Base-by-base conservation (phyloP, 2,888 invertebrate genomes). In the Boloria euphrosyne region DNA sequence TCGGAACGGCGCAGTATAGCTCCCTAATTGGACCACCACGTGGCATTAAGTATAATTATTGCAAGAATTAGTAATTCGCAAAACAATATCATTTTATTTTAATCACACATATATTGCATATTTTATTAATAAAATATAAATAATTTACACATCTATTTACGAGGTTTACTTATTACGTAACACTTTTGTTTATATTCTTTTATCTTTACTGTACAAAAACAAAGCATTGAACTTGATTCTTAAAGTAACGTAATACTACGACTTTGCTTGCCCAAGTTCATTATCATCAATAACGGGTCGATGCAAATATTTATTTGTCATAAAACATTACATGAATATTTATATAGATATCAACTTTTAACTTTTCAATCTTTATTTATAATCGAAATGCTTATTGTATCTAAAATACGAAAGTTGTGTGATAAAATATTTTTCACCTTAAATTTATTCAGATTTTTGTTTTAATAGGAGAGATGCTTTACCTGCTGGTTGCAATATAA, bases 1-100 rank as follows among this genome's bases (percentile, higher is more conserved):
- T 46, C 50, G 60, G 67, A 62, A 67, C 69, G 72, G 65, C 72
- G 72, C 68, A 72, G 69, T 71, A 53, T 31, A 44, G 27, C 58
- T 52, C 46, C 51, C 62, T 67, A 69, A 67, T 69, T 65, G 59
- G 65, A 62, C 17, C 62, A 69, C 58, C 69, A 59, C 69, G 72
- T 72, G 72, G 65, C 62, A 53, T 69, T 65, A 47, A 49, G 49
- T 22, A 22, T 22, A 47, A 49, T 53, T n/a, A n/a, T n/a, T 54
- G 64, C 43, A 16, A 62, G 58, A 57, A 64, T n/a, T n/a, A n/a
- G n/a, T 52, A 64, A 64, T 50, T 43, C 43, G 50, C 58, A 64
- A 65, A 38, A 63, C 14, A 50, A 51, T 59, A 50, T 18, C n/a
- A 49, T 38, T 44, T 44, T 16, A 49, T 31, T 57, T 57, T 64